Conservation (phyloP, 2,113 vertebrate genomes). For the Actenoides lindsayi region DNA sequence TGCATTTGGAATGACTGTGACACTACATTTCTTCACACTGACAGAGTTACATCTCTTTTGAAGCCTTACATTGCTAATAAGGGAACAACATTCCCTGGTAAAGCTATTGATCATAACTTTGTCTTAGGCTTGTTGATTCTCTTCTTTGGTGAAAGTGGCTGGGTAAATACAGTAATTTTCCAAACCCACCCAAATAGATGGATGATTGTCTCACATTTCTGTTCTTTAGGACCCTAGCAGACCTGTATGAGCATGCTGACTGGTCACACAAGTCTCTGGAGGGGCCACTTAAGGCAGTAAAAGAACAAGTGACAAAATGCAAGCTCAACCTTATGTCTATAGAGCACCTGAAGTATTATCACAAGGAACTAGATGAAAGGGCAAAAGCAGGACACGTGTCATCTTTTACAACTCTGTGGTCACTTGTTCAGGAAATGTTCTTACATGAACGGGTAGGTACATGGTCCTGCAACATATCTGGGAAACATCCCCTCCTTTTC, state of each 20-base stretch:
- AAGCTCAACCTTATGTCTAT: constrained; percentile 70
- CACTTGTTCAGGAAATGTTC: constrained; percentile 78
- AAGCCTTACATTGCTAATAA: background rate
- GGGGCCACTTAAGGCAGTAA: constrained; percentile 62
- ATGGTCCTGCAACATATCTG: background rate
- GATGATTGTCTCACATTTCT: background rate
- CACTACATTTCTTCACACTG: background rate
- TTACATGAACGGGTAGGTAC: constrained; percentile 77
- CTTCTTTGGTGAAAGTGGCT: background rate
- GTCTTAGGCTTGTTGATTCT: background rate
- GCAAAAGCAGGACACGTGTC: constrained; percentile 58
- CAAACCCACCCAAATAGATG: background rate
- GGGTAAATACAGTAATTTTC: background rate
- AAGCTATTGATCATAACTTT: background rate
- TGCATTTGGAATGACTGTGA: background rate
- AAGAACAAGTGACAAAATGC: constrained; percentile 78
- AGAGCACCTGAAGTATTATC: constrained; percentile 65
- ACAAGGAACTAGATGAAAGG: constrained; percentile 57
- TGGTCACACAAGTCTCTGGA: constrained; percentile 83
- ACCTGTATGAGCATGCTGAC: constrained; percentile 76
- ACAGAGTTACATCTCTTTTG: background rate
- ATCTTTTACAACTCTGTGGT: constrained; percentile 78
- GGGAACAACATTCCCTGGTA: background rate
- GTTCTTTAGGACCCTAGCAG: constrained; percentile 79
- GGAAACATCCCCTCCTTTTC: background rate